These are phyloP conservation scores for Lepeophtheirus nordmannii DNA, from an alignment of 2,888 invertebrate genomes.

Conservation along the genomic window DNA sequence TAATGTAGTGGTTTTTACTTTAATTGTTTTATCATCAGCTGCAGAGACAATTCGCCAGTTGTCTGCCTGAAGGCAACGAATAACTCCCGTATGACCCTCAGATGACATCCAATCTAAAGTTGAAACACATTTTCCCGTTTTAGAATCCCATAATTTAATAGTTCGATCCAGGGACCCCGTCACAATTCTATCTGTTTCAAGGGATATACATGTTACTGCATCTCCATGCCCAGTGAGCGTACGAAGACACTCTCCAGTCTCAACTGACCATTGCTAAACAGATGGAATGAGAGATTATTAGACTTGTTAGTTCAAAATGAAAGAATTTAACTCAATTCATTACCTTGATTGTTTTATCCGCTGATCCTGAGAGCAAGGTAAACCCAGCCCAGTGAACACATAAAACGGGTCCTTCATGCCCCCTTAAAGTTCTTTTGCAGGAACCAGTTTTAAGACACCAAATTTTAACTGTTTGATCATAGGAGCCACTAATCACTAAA, in stretches of 20 bases:
- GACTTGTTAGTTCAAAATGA: conserved; percentile 29
- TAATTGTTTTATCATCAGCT: conserved; percentile 41
- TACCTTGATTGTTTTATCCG: conserved; percentile 38
- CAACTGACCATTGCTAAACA: conserved; percentile 35
- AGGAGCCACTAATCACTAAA: conserved; percentile 39
- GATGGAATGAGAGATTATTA: neutral
- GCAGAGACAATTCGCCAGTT: conserved; percentile 40
- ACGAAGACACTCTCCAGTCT: conserved; percentile 34
- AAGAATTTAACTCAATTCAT: neutral
- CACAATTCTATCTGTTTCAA: conserved; percentile 36
- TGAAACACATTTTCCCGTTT: conserved; percentile 35
- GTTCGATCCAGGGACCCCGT: conserved; percentile 40
- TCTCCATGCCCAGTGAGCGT: conserved; percentile 39
- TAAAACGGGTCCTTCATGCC: conserved; percentile 38
- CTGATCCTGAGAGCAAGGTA: conserved; percentile 37
- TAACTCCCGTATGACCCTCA: conserved; percentile 39
- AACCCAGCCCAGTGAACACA: conserved; percentile 36
- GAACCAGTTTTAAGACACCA: conserved; percentile 38
- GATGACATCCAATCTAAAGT: conserved; percentile 41
- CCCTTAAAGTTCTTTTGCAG: conserved; percentile 37
- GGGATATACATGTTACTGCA: conserved; percentile 40
- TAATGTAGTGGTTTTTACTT: conserved; percentile 31
- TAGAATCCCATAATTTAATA: conserved; percentile 39
- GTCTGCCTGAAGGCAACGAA: conserved; percentile 39
- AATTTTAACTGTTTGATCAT: conserved; percentile 38